phyloP scores from a whole-genome alignment of 2,113 vertebrate species.

The Coptodon bakossiorum region DNA sequence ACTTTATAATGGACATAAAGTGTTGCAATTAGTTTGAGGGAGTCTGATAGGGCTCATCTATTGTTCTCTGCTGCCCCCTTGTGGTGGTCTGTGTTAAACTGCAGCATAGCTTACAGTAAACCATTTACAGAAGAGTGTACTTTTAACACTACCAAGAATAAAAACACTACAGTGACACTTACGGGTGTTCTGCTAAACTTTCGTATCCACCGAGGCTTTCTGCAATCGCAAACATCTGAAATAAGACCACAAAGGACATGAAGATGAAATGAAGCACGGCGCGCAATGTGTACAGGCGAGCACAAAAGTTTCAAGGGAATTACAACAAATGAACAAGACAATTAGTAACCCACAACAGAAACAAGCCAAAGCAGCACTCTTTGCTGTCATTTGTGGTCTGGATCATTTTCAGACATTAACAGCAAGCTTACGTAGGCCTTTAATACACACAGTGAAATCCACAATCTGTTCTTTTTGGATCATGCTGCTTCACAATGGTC shows the following conservation, averaged over 20 bases:
- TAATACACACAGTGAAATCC: background rate
- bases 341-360: background rate
- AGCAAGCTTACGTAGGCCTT: background rate
- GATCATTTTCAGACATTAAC: background rate
- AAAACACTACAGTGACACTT: slow-evolving; percentile 58
- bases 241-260: background rate
- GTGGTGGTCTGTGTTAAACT: background rate
- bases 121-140: background rate
- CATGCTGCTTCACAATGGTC: background rate
- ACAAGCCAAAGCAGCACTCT: background rate
- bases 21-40: background rate
- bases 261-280: background rate
- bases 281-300: background rate
- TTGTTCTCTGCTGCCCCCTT: slow-evolving; percentile 37
- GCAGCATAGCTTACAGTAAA: background rate
- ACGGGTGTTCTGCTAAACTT: slow-evolving; percentile 95
- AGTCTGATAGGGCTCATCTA: background rate
- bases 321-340: background rate
- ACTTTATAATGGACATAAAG: background rate
- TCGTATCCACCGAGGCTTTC: slow-evolving; percentile 93
- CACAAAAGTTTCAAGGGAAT: background rate
- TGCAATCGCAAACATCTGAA: slow-evolving; percentile 83
- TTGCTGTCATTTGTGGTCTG: background rate
- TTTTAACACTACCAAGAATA: background rate
- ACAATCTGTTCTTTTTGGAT: background rate